Conservation (phyloP, 2,113 vertebrate genomes). For the Pelusios castaneus region DNA sequence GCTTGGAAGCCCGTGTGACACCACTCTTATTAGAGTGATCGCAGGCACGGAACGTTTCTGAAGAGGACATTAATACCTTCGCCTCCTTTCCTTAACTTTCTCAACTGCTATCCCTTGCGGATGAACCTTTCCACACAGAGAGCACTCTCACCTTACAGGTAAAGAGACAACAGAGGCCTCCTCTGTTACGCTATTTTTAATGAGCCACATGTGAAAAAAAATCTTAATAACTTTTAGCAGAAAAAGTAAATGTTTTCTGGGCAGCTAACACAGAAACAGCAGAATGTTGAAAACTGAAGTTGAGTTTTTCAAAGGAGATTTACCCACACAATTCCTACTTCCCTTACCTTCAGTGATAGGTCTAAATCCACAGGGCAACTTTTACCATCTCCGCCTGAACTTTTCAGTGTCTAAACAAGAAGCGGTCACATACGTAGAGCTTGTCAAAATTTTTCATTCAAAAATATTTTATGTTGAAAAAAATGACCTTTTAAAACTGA, state of each 20-base stretch:
- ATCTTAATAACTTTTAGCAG: too few species aligned
- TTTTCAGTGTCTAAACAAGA: neutral
- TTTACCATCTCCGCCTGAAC: neutral
- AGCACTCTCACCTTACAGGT: neutral
- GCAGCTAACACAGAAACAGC: neutral
- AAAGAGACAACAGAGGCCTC: too few species aligned
- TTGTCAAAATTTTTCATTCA: neutral
- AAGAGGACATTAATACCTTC: neutral
- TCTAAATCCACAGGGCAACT: neutral
- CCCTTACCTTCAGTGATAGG: neutral
- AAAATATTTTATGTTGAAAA: neutral
- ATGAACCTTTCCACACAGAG: neutral
- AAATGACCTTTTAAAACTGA: neutral
- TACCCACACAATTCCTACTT: neutral
- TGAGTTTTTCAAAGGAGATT: neutral
- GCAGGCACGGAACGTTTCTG: neutral
- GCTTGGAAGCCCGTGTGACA: neutral
- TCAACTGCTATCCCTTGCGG: neutral
- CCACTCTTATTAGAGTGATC: fast-evolving
- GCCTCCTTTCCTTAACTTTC: neutral
- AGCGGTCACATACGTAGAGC: neutral
- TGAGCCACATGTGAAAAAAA: neutral
- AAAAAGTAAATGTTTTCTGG: neutral
- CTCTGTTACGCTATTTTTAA: neutral
- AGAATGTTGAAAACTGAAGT: neutral